These are phyloP conservation scores for Tokudaia muenninki DNA, from an alignment of 2,797 vertebrate genomes.

Conservation along the genomic window DNA sequence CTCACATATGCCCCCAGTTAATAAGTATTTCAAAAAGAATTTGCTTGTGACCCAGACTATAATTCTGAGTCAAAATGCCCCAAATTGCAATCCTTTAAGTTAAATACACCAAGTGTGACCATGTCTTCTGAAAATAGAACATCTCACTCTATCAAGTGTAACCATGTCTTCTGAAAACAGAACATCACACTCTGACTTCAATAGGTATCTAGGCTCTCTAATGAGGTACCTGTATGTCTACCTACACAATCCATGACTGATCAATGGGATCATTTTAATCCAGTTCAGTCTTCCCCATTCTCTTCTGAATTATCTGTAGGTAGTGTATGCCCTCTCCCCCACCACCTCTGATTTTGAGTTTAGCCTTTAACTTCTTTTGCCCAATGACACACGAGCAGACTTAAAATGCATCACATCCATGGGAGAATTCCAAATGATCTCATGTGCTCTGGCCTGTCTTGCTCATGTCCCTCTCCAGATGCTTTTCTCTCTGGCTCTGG, in stretches of 20 bases:
- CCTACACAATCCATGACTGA: neutral
- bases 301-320: neutral
- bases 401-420: accelerated
- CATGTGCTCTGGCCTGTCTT: neutral
- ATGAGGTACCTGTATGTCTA: neutral
- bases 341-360: neutral
- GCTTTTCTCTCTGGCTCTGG: neutral
- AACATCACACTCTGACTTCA: neutral
- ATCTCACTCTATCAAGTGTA: neutral
- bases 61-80: slow-evolving; percentile 29
- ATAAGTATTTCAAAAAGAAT: slow-evolving; percentile 9
- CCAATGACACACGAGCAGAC: neutral
- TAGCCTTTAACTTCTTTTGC: neutral
- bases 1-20: neutral
- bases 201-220: neutral
- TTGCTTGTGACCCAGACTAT: neutral
- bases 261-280: neutral
- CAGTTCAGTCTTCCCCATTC: neutral
- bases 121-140: neutral
- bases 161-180: neutral
- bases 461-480: accelerated
- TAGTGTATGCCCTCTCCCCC: too few species aligned
- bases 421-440: neutral
- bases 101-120: neutral
- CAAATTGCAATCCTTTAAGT: neutral